Percentiles rank a stretch among this genome's conserved stretches.
Evolutionary conservation across 2,113 vertebrate genomes (phyloP).

Genomic region (Acanthochromis polyacanthus): DNA sequence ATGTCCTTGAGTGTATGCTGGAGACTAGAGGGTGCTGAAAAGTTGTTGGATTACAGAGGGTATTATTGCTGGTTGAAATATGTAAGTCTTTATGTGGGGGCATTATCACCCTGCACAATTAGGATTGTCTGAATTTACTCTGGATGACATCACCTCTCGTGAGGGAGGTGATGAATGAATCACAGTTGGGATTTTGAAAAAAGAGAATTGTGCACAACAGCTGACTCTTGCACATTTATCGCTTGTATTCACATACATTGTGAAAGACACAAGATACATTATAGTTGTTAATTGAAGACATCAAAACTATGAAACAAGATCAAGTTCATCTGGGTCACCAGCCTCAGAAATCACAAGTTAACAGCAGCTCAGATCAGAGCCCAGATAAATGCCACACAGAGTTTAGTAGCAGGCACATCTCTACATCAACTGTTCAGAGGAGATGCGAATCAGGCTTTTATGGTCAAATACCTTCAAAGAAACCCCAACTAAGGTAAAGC

Average conservation of each 20-base stretch:
- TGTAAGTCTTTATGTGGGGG: slow-evolving; percentile 56
- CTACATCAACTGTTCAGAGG: too few relatives aligned
- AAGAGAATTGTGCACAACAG: slow-evolving; percentile 1
- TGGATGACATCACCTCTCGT: slow-evolving; percentile 62
- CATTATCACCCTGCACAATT: slow-evolving; percentile 75
- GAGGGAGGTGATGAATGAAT: slow-evolving; percentile 23
- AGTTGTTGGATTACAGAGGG: slow-evolving; percentile 55
- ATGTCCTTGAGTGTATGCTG: slow-evolving; percentile 61
- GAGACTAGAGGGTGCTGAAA: slow-evolving; percentile 66
- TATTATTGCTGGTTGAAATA: slow-evolving; percentile 63
- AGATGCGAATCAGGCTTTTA: too few relatives aligned
- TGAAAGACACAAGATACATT: slow-evolving; percentile 1
- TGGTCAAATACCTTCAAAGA: too few relatives aligned
- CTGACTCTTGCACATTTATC: slow-evolving; percentile 4
- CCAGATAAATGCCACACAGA: too few relatives aligned
- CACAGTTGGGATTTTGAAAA: slow-evolving; percentile 18
- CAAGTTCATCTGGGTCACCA: too few relatives aligned
- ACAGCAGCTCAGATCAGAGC: too few relatives aligned
- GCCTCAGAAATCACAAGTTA: too few relatives aligned
- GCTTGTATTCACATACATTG: background rate
- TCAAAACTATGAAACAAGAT: too few relatives aligned
- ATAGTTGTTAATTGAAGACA: too few relatives aligned
- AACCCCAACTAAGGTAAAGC: too few relatives aligned
- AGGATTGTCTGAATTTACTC: slow-evolving; percentile 58
- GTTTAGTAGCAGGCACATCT: too few relatives aligned